These are phyloP conservation scores for Falco cherrug DNA, from an alignment of 2,797 vertebrate genomes.

Conservation along the genomic window DNA sequence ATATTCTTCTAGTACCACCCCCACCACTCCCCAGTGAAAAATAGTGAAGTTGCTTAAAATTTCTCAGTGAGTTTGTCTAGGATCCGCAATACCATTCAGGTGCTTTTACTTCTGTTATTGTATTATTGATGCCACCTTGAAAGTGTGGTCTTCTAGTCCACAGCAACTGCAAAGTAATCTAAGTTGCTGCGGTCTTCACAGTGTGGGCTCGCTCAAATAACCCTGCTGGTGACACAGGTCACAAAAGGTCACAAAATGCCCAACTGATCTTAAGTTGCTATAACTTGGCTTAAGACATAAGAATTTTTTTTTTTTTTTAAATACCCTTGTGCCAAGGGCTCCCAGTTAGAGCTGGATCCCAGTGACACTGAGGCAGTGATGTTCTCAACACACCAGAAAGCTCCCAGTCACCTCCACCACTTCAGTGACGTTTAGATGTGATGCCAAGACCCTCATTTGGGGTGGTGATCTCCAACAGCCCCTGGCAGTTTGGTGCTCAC, in stretches of 20 bases:
- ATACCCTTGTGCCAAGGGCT: neutral
- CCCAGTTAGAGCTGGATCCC: neutral
- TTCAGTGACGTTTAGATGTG: neutral
- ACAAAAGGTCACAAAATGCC: neutral
- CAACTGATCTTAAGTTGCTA: neutral
- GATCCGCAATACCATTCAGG: neutral
- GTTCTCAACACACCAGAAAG: accelerated
- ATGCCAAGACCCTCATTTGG: neutral
- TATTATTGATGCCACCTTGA: neutral
- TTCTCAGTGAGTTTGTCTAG: neutral
- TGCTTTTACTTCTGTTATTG: neutral
- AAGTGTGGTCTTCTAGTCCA: neutral
- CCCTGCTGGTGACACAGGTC: neutral
- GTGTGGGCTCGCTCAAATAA: neutral
- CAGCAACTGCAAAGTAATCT: neutral
- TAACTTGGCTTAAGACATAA: neutral
- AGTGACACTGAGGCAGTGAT: neutral
- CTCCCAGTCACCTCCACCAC: neutral
- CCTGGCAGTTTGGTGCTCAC: neutral
- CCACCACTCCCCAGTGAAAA: neutral
- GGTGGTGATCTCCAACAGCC: neutral
- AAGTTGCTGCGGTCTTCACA: neutral
- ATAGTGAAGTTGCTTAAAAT: neutral
- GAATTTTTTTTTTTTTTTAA: neutral
- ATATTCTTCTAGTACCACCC: neutral